These are phyloP conservation scores for Eupelmus urozonus DNA, from an alignment of 2,888 invertebrate genomes.

Conservation along the genomic window DNA sequence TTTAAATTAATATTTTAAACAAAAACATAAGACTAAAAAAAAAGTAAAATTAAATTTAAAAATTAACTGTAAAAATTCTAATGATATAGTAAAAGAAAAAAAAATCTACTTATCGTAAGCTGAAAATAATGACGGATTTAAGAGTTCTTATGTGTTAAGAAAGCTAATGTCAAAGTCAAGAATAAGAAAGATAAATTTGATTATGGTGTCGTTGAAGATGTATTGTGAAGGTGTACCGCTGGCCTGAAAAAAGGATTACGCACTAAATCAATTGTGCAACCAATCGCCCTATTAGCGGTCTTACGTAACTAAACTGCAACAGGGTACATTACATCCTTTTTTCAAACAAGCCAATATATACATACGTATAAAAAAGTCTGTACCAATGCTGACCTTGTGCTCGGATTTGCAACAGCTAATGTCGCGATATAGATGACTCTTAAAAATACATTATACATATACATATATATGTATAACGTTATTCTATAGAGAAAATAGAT, in stretches of 20 bases:
- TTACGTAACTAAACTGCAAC: not conserved
- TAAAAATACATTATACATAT: not conserved
- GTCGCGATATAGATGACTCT: conserved; percentile 6
- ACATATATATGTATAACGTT: not conserved
- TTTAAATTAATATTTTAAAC: not conserved
- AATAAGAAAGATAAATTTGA: conserved; percentile 38
- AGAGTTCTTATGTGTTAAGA: not conserved
- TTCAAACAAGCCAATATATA: conserved; percentile 7
- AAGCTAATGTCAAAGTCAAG: not conserved
- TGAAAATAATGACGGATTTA: not conserved
- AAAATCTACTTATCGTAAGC: conserved; percentile 6
- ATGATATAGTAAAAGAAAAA: conserved; percentile 4
- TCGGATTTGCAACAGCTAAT: conserved; percentile 38
- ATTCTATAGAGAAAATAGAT: not conserved
- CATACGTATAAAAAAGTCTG: conserved; percentile 38
- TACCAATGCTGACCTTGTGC: conserved; percentile 54
- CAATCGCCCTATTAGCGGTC: not conserved
- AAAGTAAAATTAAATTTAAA: not conserved
- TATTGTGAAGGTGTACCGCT: conserved; percentile 4
- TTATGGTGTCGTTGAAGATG: conserved; percentile 28
- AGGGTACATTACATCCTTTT: conserved; percentile 10
- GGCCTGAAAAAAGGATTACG: conserved; percentile 39
- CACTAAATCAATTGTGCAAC: not conserved
- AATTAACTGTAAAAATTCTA: not conserved
- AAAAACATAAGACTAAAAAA: not conserved